Percentiles rank a stretch among this genome's conserved stretches.
These are phyloP conservation scores for Chascanopsetta lugubris DNA, from an alignment of 2,113 vertebrate species.

Conservation along the genomic window DNA sequence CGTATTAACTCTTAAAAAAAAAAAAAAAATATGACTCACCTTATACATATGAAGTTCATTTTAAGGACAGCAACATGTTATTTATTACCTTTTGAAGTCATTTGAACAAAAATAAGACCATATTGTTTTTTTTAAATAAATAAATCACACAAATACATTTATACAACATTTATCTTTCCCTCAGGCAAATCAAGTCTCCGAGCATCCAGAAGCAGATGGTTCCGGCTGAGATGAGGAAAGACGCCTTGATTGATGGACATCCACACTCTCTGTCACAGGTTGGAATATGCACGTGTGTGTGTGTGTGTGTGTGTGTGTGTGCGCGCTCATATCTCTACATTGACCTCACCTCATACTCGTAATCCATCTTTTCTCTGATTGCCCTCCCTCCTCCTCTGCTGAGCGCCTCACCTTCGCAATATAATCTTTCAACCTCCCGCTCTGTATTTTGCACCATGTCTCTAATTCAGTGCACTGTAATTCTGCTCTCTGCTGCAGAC, in stretches of 20 bases:
- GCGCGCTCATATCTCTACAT: too few species aligned
- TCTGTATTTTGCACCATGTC: background rate
- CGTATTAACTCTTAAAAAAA: conserved; percentile 7
- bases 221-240: conserved; percentile 89
- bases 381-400: background rate
- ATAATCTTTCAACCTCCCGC: background rate
- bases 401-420: too few species aligned
- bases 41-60: background rate
- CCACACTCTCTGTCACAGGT: conserved; percentile 86
- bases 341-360: conserved; percentile 13
- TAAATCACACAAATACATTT: background rate
- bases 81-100: background rate
- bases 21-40: background rate
- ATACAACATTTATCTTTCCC: conserved; percentile 14
- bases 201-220: conserved; percentile 89
- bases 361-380: background rate
- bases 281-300: conserved; percentile 28
- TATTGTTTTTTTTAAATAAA: background rate
- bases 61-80: background rate
- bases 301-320: conserved; percentile 1
- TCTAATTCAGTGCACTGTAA: background rate
- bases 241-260: conserved; percentile 86
- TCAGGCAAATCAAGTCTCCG: conserved; percentile 91
- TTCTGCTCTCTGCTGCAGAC: background rate
- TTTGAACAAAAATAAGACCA: background rate